Evolutionary conservation across 2,113 vertebrate species (phyloP), one percentile per base, ranked within the genome.

Genomic region (Thomomys bottae): DNA sequence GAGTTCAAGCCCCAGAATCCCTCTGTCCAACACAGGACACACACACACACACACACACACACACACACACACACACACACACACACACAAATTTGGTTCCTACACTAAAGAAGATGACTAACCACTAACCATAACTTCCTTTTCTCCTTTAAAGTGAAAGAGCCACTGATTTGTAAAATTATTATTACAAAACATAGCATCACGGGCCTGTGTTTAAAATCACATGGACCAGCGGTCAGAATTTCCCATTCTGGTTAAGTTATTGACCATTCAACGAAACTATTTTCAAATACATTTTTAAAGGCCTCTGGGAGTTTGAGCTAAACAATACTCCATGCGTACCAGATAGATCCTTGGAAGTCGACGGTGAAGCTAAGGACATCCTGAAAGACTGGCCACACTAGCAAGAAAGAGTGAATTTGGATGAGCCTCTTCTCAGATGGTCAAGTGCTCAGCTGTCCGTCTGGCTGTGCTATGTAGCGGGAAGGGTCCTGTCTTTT

Each of bases 251-350:
- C 14, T 57, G 15, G n/a, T 49, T 34, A 21, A 38, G 18, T 57
- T 85, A 24, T 70, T 61, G 59, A 61, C 59, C 59, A 89, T 61
- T 61, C 84, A 84, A 88, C 11, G 61, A 76, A 89, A 85, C 71
- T 75, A 83, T 80, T 83, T 95, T 93, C n/a, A 71, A 40, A 70
- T 71, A 36, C 5, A 49, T 30, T 73, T 63, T 24, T 23, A 84
- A 77, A 26, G 18, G 9, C 36, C 32, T 61, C 57, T 93, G 28
- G 61, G 3, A 84, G 83, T 70, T 42, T 80, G 30, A 70, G 64
- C 30, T 80, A 72, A 84, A 54, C 26, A 38, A 4, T 83, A 26
- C 5, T 78, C 59, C 36, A 11, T 61, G 9, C 21, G 14, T 79
- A 63, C 30, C 6, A 71, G 23, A 70, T 1, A 75, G 18, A 12